Base-by-base conservation (phyloP, 2,797 vertebrate species). In the Scyliorhinus canicula region DNA sequence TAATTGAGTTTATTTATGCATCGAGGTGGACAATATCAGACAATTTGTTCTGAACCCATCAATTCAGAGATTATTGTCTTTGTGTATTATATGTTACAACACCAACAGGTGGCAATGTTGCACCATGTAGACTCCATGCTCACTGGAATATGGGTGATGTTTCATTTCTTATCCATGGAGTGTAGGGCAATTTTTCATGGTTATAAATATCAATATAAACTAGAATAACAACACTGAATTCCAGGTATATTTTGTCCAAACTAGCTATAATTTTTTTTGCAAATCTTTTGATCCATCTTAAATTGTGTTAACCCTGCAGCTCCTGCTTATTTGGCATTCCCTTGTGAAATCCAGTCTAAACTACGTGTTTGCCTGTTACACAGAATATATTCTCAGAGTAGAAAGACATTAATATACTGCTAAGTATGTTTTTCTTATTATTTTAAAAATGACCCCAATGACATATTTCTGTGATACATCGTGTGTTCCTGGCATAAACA, bases 271-370 rank as follows among this genome's bases (percentile, higher is more conserved):
- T 65, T 88, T 57, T 50, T 57, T 88, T 55, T 28, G 57, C 31
- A 91, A 44, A 65, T 21, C 88, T 40, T 91, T 65, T 65, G 88
- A 26, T 91, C n/a, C n/a, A 65, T 91, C 88, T 65, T 91, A 91
- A 91, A 65, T 91, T 40, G 8, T 26, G 19, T 63, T 24, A 40
- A 44, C 21, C 88, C n/a, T 21, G 24, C 21, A 91, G n/a, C 60
- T 91, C 21, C 1, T 91, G 57, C n/a, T 26, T 91, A 91, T n/a
- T 65, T 90, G 6, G 16, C 55, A 91, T 65, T 57, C 35, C 8
- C 7, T 21, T 40, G 3, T 16, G 19, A 11, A 60, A 90, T 90
- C 31, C 57, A 8, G 44, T 44, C 60, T 60, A 91, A 44, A 44
- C 57, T 21, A 65, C 21, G 11, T 65, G 19, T 28, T 91, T 16